Conservation (phyloP, 2,113 vertebrate genomes). For the Ophiodon elongatus region DNA sequence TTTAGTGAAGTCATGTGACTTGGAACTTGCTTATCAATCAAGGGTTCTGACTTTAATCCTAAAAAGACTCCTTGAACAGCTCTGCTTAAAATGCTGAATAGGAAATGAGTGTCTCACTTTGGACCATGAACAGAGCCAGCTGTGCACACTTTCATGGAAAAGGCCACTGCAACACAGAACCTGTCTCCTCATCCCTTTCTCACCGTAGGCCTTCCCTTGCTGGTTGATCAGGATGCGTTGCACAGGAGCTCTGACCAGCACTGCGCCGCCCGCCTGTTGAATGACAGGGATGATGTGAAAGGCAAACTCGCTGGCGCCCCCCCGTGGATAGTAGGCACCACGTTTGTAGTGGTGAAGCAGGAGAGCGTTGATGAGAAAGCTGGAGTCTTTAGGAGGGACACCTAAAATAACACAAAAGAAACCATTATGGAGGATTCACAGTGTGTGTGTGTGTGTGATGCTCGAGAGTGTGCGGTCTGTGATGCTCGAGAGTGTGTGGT, state of each 20-base stretch:
- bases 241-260: constrained; percentile 86
- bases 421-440: background rate
- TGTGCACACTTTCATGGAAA: background rate
- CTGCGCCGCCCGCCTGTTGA: constrained; percentile 81
- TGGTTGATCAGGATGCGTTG: constrained; percentile 79
- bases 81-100: background rate
- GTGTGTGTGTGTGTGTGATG: background rate
- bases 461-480: too few relatives aligned
- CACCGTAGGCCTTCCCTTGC: constrained; percentile 79
- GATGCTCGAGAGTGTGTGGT: too few relatives aligned
- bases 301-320: constrained; percentile 87
- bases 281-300: constrained; percentile 86
- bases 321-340: constrained; percentile 87
- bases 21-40: background rate
- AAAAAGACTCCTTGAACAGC: background rate
- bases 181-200: constrained; percentile 31
- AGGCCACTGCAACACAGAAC: background rate
- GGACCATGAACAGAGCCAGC: background rate
- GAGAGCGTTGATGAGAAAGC: constrained; percentile 87
- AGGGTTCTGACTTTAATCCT: background rate
- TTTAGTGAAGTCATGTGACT: background rate
- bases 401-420: constrained; percentile 67
- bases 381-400: constrained; percentile 86
- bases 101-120: background rate
- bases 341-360: constrained; percentile 89